These are phyloP conservation scores for Caenorhabditis afra DNA, from an alignment of 2,888 invertebrate species.

Conservation along the genomic window DNA sequence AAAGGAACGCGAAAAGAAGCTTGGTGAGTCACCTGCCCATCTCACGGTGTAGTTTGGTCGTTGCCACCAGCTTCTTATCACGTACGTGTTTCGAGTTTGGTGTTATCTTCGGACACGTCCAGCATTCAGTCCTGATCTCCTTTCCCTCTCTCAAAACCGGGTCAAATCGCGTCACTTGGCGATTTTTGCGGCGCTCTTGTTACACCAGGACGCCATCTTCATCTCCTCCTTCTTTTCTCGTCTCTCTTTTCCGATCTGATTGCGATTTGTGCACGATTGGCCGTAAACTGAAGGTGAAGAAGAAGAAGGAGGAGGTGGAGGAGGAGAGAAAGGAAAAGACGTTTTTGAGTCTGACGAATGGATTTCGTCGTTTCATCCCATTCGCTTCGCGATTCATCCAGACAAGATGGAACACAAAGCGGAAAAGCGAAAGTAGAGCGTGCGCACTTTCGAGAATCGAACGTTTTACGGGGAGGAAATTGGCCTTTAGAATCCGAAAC, in stretches of 20 bases:
- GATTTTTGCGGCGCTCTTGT: slow-evolving; percentile 42
- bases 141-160: slow-evolving; percentile 35
- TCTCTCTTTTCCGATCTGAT: slow-evolving; percentile 39
- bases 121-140: slow-evolving; percentile 14
- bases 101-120: slow-evolving; percentile 18
- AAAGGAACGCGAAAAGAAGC: slow-evolving; percentile 44
- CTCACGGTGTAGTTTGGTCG: neutral
- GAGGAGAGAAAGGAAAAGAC: slow-evolving; percentile 11
- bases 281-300: slow-evolving; percentile 30
- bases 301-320: neutral
- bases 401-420: slow-evolving; percentile 28
- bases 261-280: slow-evolving; percentile 53
- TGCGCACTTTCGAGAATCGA: slow-evolving; percentile 30
- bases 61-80: neutral
- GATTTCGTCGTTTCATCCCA: slow-evolving; percentile 40
- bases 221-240: neutral
- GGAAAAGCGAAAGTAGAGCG: slow-evolving; percentile 45
- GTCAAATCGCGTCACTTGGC: slow-evolving; percentile 54
- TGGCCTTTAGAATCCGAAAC: too few relatives aligned
- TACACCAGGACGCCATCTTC: slow-evolving; percentile 39
- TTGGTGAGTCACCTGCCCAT: slow-evolving; percentile 35
- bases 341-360: slow-evolving; percentile 48
- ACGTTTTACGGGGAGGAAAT: slow-evolving; percentile 24
- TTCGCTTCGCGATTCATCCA: slow-evolving; percentile 37
- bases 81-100: slow-evolving; percentile 7